phyloP scores from a whole-genome alignment of 2,113 vertebrate genomes.

The Sebastes schlegelii region DNA sequence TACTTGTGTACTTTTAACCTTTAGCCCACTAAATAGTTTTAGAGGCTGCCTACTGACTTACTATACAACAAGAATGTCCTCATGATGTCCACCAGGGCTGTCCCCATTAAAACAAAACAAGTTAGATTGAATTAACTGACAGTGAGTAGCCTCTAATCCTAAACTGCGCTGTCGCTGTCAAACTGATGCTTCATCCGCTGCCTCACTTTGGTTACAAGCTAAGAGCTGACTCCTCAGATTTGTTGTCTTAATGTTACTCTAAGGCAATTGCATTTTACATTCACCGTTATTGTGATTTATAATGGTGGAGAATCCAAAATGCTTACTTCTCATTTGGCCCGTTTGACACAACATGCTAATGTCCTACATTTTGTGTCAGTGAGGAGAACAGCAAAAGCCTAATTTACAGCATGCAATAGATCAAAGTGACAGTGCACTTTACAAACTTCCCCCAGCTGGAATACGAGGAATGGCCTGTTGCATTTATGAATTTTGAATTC shows the following conservation, averaged over 20 bases:
- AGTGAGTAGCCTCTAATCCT: not conserved
- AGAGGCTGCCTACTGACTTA: not conserved
- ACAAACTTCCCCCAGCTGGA: not conserved
- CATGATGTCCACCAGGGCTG: not conserved
- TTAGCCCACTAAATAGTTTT: not conserved
- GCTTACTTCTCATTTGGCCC: not conserved
- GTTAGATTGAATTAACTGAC: not conserved
- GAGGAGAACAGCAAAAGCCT: not conserved
- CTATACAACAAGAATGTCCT: not conserved
- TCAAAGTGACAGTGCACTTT: not conserved
- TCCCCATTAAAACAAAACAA: not conserved
- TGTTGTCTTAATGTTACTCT: not conserved
- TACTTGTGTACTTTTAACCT: not conserved
- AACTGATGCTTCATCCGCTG: not conserved
- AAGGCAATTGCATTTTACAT: not conserved
- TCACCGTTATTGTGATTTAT: not conserved
- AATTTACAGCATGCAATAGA: slow-evolving; percentile 1
- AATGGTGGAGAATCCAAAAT: not conserved
- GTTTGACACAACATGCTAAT: not conserved
- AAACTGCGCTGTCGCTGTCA: not conserved
- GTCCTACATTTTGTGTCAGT: not conserved
- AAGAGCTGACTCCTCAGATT: slow-evolving; percentile 2
- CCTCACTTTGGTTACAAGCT: not conserved
- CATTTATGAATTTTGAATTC: not conserved
- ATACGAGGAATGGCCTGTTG: not conserved